Evolutionary conservation across 2,113 vertebrate genomes (phyloP).

Genomic region (Pelecanoides urinatrix): DNA sequence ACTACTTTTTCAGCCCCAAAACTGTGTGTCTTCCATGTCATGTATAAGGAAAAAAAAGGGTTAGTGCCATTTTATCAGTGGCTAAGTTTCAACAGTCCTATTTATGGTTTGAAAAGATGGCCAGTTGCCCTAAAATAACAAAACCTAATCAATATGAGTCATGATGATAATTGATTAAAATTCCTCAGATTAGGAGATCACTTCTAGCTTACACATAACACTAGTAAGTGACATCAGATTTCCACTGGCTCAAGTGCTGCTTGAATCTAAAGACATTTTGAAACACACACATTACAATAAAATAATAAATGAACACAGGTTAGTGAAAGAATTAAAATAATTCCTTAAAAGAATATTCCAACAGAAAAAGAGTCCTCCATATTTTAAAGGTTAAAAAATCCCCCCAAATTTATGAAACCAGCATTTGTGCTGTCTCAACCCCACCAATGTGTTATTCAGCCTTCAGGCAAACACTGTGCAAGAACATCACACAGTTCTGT

Average conservation of each 20-base stretch:
- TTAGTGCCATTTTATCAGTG: not conserved
- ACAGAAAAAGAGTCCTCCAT: not conserved
- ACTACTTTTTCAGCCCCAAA: not conserved
- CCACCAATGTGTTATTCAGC: not conserved
- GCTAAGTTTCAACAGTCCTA: not conserved
- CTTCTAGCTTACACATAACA: slow-evolving; percentile 46
- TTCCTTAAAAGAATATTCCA: not conserved
- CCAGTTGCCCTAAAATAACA: slow-evolving; percentile 8
- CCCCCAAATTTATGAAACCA: not conserved
- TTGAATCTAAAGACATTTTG: slow-evolving; percentile 25
- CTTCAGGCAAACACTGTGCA: not conserved
- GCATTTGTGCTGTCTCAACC: not conserved
- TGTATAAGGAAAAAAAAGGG: not conserved
- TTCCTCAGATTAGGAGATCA: slow-evolving; percentile 31
- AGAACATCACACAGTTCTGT: not conserved
- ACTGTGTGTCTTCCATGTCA: not conserved
- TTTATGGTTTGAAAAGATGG: not conserved
- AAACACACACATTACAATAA: not conserved
- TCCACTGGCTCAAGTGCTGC: not conserved
- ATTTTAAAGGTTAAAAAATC: not conserved
- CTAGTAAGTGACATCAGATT: slow-evolving; percentile 14
- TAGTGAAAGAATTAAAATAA: not conserved
- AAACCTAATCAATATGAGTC: slow-evolving; percentile 53
- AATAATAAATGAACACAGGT: not conserved
- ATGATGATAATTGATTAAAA: slow-evolving; percentile 56